Conservation (phyloP, 2,113 vertebrate genomes). For the Calidris pugnax region DNA sequence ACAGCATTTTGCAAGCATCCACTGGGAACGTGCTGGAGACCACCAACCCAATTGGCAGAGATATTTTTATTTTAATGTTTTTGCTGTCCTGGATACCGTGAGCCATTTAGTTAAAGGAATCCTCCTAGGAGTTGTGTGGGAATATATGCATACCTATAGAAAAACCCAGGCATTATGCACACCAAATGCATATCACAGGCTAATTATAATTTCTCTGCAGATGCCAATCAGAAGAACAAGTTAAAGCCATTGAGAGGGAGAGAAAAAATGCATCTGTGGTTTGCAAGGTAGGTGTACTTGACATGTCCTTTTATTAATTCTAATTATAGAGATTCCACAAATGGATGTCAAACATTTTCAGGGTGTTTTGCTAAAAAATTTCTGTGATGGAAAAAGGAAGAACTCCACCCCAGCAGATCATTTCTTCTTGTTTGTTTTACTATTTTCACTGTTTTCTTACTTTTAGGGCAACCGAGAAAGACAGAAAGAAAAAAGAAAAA, state of each 20-base stretch:
- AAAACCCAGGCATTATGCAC: not conserved
- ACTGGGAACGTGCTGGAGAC: not conserved
- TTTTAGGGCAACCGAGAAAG: not conserved
- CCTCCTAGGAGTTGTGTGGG: not conserved
- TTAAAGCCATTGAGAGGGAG: not conserved
- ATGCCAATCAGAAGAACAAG: conserved; percentile 12
- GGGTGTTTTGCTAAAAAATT: conserved; percentile 47
- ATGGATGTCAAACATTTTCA: conserved; percentile 64
- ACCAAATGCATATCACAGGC: not conserved
- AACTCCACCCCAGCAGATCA: conserved; percentile 48
- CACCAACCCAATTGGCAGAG: not conserved
- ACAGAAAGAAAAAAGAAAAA: not conserved
- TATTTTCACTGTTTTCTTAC: conserved; percentile 57
- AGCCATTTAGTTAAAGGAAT: conserved; percentile 16
- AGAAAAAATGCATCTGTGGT: not conserved
- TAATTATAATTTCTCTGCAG: not conserved
- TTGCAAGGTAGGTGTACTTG: conserved; percentile 48
- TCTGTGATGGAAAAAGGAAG: conserved; percentile 58
- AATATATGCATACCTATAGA: not conserved
- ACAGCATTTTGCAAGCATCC: not conserved
- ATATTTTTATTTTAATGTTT: not conserved
- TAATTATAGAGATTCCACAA: conserved; percentile 76
- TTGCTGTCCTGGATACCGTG: not conserved
- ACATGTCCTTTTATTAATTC: conserved; percentile 66
- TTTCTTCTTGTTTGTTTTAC: conserved; percentile 58